Evolutionary conservation across 2,113 vertebrate species (phyloP), one percentile per base, ranked within the genome.

Genomic region (Rostratula benghalensis): DNA sequence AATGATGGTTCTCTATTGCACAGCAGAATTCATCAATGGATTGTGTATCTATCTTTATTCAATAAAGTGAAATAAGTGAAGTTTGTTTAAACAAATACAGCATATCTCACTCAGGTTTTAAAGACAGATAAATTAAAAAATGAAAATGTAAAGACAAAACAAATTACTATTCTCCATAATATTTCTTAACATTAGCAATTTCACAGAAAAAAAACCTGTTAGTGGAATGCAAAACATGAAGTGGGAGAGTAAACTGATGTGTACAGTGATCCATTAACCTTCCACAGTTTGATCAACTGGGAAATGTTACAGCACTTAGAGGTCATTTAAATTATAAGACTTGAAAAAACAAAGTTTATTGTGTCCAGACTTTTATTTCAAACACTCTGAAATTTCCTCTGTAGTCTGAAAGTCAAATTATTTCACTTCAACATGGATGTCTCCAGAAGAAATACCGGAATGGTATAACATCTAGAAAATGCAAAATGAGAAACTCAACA

Each of bases 221-320:
- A 83, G 27, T 50, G 90, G 86, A 93, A 96, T 56, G 87, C 25
- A 83, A 94, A 94, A 65, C 30, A 93, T 65, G 70, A 93, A 89
- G 53, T 53, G 83, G 73, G 81, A 95, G 83, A 69, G 71, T n/a
- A 78, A 92, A 92, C 11, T 53, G 19, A 81, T 73, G 31, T 9
- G 33, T 21, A 71, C 18, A 76, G 48, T 30, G 69, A 95, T 61
- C 65, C 57, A 43, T 9, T 89, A 74, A 94, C 69, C 83, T 87
- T 69, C 53, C 65, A 60, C 17, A 87, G 25, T 53, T 94, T 75
- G 83, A 73, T 82, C 68, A 90, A 27, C 31, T 6, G 3, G 4
- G 83, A 93, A 91, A 94, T 25, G 45, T 54, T 76, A 89, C 77
- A 87, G 91, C 3, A 7, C 24, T 95, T 85, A 79, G n/a, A 83